Conservation (phyloP, 2,888 invertebrate species). For the Taenaris catops region DNA sequence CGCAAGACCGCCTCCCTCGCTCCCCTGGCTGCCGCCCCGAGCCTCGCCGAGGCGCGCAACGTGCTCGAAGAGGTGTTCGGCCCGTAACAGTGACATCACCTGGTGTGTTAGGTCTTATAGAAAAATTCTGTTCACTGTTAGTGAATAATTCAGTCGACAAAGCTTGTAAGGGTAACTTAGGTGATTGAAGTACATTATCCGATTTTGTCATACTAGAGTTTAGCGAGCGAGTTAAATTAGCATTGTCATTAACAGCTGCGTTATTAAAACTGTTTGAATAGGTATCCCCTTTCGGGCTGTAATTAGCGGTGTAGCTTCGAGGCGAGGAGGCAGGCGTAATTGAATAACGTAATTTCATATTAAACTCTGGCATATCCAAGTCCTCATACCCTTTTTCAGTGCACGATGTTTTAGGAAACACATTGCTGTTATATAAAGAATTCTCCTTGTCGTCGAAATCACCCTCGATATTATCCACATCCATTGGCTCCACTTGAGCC, state of each 20-base stretch:
- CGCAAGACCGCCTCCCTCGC: no score
- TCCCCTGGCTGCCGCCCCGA: no score
- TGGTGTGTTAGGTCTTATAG: not conserved
- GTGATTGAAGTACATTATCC: slow-evolving; percentile 41
- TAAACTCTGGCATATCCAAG: slow-evolving; percentile 62
- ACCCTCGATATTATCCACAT: slow-evolving; percentile 52
- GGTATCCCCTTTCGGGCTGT: slow-evolving; percentile 35
- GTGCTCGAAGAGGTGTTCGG: no score
- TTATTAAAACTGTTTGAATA: slow-evolving; percentile 35
- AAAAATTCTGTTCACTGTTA: slow-evolving; percentile 35
- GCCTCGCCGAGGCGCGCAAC: no score
- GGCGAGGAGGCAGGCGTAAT: slow-evolving; percentile 61
- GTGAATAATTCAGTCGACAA: slow-evolving; percentile 37
- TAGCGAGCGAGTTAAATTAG: slow-evolving; percentile 51
- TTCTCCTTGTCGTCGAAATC: slow-evolving; percentile 72
- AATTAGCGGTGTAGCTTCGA: slow-evolving; percentile 52
- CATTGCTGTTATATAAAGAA: slow-evolving; percentile 54
- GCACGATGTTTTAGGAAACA: slow-evolving; percentile 42
- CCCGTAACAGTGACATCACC: no score
- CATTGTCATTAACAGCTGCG: slow-evolving; percentile 33
- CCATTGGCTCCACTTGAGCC: slow-evolving; percentile 68
- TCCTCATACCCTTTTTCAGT: slow-evolving; percentile 69
- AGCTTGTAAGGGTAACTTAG: slow-evolving; percentile 51
- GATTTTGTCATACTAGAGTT: slow-evolving; percentile 46
- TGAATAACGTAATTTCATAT: slow-evolving; percentile 67